These are phyloP conservation scores for Otolemur crassicaudatus DNA, from an alignment of 2,797 vertebrate genomes.

Conservation along the genomic window DNA sequence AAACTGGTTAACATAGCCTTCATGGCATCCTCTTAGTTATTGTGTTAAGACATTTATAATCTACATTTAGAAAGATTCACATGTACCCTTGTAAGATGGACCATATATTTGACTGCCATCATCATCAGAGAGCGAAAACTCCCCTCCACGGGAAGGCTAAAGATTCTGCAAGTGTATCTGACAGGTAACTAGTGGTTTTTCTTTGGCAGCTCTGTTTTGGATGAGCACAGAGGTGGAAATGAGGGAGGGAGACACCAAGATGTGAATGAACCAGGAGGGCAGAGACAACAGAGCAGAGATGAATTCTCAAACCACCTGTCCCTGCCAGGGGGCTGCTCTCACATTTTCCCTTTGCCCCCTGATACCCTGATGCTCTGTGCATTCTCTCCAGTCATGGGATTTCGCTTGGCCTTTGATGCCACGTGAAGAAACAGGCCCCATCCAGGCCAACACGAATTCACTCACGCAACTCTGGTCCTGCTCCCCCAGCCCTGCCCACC, in stretches of 20 bases:
- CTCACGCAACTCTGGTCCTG: neutral
- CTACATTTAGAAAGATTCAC: too few species aligned
- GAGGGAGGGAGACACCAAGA: neutral
- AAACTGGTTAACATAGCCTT: too few species aligned
- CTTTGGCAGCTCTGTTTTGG: neutral
- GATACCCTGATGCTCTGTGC: neutral
- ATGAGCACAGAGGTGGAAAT: neutral
- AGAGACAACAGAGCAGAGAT: neutral
- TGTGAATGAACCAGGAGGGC: fast-evolving
- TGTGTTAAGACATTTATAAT: too few species aligned
- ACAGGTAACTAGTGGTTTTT: neutral
- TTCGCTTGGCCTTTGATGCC: neutral
- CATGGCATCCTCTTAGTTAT: too few species aligned
- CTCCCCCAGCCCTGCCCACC: fast-evolving
- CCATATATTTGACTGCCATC: too few species aligned
- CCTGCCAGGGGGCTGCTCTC: fast-evolving
- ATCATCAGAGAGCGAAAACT: neutral
- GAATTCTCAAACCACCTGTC: neutral
- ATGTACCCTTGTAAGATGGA: too few species aligned
- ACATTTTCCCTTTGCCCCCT: neutral
- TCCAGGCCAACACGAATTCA: neutral
- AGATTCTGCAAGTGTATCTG: neutral
- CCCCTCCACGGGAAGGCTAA: fast-evolving
- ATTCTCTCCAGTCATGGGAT: neutral
- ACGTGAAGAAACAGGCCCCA: neutral